Percentiles rank a stretch among this genome's conserved stretches.
These are phyloP conservation scores for Rhadina sibilatrix DNA, from an alignment of 2,113 vertebrate species.

Conservation along the genomic window DNA sequence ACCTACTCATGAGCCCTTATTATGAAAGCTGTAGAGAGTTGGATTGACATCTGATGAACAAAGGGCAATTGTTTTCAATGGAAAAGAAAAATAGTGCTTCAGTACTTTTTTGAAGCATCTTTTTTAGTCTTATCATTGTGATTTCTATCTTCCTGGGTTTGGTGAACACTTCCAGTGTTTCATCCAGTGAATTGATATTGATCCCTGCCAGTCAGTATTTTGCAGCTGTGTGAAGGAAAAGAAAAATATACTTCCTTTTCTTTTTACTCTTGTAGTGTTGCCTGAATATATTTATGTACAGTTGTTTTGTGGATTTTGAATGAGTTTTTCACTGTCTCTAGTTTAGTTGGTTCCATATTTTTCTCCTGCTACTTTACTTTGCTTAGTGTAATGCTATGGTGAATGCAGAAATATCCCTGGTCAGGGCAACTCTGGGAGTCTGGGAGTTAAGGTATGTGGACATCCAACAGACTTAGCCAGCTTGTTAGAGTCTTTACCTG, in stretches of 20 bases:
- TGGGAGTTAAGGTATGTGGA: background rate
- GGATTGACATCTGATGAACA: conserved; percentile 48
- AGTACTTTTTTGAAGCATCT: conserved; percentile 7
- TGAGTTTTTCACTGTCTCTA: background rate
- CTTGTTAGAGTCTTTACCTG: background rate
- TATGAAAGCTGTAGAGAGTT: background rate
- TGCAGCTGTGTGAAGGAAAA: background rate
- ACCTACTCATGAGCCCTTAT: conserved; percentile 40
- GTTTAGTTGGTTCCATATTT: background rate
- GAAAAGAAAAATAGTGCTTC: conserved; percentile 41
- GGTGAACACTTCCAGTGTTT: background rate
- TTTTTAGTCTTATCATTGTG: conserved; percentile 17
- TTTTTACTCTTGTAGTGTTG: background rate
- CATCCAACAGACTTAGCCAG: background rate
- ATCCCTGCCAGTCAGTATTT: conserved; percentile 11
- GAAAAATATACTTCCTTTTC: background rate
- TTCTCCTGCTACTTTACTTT: background rate
- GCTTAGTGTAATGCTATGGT: background rate
- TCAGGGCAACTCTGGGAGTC: background rate
- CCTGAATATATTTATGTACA: background rate
- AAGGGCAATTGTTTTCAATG: conserved; percentile 41
- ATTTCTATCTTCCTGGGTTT: conserved; percentile 26
- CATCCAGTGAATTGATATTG: conserved; percentile 12
- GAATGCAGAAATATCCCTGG: background rate
- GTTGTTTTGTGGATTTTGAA: background rate